phyloP scores from a whole-genome alignment of 2,797 vertebrate species.

The Cirrhinus mrigala region DNA sequence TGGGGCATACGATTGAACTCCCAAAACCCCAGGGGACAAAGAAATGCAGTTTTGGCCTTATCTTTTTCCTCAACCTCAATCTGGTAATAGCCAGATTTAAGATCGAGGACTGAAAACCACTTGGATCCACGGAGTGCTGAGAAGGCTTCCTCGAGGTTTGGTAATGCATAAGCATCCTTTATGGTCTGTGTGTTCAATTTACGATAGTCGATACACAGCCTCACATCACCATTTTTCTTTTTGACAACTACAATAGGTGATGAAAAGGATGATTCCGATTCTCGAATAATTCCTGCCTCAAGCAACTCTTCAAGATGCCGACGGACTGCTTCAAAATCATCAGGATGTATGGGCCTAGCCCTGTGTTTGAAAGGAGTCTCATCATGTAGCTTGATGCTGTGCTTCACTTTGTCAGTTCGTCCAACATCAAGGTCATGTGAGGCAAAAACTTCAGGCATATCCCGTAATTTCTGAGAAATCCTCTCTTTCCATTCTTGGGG shows the following conservation, averaged over 20 bases:
- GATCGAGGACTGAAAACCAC: neutral
- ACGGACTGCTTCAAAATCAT: slow-evolving; percentile 43
- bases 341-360: slow-evolving; percentile 37
- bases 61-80: neutral
- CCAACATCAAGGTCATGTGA: neutral
- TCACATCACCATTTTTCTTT: too few species aligned
- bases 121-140: slow-evolving; percentile 9
- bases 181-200: too few species aligned
- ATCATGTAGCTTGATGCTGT: slow-evolving; percentile 9
- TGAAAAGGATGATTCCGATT: too few species aligned
- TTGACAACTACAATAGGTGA: too few species aligned
- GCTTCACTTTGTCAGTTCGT: slow-evolving; percentile 7
- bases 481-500: slow-evolving; percentile 7
- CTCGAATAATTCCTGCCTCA: too few species aligned
- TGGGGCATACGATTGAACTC: too few species aligned
- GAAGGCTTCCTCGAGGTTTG: too few species aligned
- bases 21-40: too few species aligned
- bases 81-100: neutral
- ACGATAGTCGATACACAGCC: too few species aligned
- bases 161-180: too few species aligned
- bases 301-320: too few species aligned
- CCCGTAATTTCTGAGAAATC: neutral
- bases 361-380: neutral
- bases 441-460: slow-evolving; percentile 25
- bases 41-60: neutral